A percentile compares a stretch with the other conserved stretches of the same genome.
Conservation (phyloP, 2,888 invertebrate genomes). For the Tetragonisca angustula region DNA sequence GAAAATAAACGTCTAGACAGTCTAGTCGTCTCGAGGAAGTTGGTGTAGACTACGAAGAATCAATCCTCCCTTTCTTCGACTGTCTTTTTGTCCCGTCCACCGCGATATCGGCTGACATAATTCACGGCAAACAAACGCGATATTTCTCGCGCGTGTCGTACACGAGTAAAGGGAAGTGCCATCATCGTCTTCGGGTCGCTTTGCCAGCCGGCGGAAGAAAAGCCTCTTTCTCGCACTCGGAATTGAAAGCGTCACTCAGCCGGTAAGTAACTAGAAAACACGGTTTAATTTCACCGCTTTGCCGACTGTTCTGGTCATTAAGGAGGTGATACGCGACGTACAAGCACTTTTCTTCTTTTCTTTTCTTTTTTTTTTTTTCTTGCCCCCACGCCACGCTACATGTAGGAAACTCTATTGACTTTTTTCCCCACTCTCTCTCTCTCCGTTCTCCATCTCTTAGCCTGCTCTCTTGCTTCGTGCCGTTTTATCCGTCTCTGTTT, state of each 20-base stretch:
- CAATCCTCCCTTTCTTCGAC: not conserved
- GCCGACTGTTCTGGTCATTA: constrained; percentile 52
- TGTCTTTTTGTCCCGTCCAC: not conserved
- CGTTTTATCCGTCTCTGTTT: not conserved
- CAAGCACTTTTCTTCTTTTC: constrained; percentile 27
- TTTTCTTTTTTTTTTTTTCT: constrained; percentile 13
- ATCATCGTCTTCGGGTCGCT: not conserved
- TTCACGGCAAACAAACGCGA: constrained; percentile 48
- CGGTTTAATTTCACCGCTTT: constrained; percentile 63
- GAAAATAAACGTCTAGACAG: not conserved
- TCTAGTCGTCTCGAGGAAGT: not conserved
- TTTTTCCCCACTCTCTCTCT: constrained; percentile 31
- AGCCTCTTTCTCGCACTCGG: not conserved
- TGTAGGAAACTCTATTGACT: constrained; percentile 55
- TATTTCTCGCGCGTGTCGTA: constrained; percentile 17
- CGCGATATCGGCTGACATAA: constrained; percentile 40
- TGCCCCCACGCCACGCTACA: constrained; percentile 63
- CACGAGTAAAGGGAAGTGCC: constrained; percentile 1
- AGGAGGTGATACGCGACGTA: constrained; percentile 60
- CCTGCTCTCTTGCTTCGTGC: not conserved
- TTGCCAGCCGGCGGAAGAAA: not conserved
- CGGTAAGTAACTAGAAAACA: constrained; percentile 39
- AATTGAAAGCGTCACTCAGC: constrained; percentile 33
- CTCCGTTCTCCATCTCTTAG: not conserved
- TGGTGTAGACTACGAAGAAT: not conserved